Percentiles rank a stretch among this genome's conserved stretches.
Evolutionary conservation across 1,140 invertebrate genomes (phyloP).

Genomic region (Cardiocondyla obscurior): DNA sequence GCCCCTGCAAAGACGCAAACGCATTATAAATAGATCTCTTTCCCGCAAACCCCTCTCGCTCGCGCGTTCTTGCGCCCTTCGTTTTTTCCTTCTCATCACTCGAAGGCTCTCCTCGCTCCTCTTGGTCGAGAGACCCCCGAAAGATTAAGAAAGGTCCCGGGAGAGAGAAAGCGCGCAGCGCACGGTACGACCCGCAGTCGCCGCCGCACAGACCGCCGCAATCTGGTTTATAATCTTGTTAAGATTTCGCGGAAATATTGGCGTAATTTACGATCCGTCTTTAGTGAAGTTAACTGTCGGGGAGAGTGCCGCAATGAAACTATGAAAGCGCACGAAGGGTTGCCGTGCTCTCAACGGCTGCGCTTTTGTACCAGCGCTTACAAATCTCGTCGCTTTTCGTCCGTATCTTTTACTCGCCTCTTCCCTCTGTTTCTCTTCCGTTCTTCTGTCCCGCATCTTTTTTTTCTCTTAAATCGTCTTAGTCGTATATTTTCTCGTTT

Average conservation of each 20-base stretch:
- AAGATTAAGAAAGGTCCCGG: conserved; percentile 67
- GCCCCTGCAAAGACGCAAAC: conserved; percentile 78
- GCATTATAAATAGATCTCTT: conserved; percentile 82
- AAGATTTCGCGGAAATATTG: conserved; percentile 84
- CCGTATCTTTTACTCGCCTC: background rate
- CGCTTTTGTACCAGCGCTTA: conserved; percentile 41
- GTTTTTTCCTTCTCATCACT: conserved; percentile 37
- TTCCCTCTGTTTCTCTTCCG: too few relatives aligned
- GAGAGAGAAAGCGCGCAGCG: conserved; percentile 42
- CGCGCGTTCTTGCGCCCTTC: background rate
- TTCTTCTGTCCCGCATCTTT: background rate
- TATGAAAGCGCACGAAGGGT: conserved; percentile 57
- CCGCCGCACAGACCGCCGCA: conserved; percentile 70
- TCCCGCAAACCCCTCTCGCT: conserved; percentile 44
- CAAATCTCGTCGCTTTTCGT: background rate
- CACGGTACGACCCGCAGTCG: conserved; percentile 26
- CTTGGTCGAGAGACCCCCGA: conserved; percentile 29
- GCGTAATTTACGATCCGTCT: conserved; percentile 83
- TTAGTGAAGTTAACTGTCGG: conserved; percentile 78
- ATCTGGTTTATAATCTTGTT: conserved; percentile 84
- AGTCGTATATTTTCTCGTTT: conserved; percentile 26
- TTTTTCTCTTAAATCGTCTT: background rate
- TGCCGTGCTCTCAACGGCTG: conserved; percentile 45
- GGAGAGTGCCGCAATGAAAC: conserved; percentile 59
- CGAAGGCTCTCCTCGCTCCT: conserved; percentile 38